A percentile compares a stretch with the other conserved stretches of the same genome.
Conservation (phyloP, 2,888 invertebrate species). For the Dicyrtomina minuta region DNA sequence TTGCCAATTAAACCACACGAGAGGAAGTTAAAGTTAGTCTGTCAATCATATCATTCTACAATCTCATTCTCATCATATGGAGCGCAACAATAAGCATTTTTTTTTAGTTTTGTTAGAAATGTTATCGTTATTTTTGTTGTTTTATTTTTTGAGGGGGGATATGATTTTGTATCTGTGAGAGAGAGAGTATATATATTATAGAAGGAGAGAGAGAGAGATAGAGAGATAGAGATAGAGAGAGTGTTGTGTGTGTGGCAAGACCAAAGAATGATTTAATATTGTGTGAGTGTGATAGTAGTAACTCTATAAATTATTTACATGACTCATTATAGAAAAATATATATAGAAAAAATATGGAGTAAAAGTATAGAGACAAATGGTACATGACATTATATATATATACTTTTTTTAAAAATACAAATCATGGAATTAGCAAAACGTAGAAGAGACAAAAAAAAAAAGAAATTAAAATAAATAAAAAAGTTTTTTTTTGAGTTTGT, state of each 20-base stretch:
- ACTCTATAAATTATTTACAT: not conserved
- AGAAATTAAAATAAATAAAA: not conserved
- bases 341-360: not conserved
- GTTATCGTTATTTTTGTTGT: too few relatives aligned
- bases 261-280: slow-evolving; percentile 24
- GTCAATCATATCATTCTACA: not conserved
- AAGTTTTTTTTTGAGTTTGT: not conserved
- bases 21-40: not conserved
- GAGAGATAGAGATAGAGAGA: slow-evolving; percentile 33
- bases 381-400: too few relatives aligned
- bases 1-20: not conserved
- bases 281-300: not conserved
- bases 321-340: not conserved
- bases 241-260: slow-evolving; percentile 36
- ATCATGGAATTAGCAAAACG: not conserved
- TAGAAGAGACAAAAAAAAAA: not conserved
- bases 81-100: too few relatives aligned
- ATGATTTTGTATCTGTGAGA: slow-evolving; percentile 23
- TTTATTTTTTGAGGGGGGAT: too few relatives aligned
- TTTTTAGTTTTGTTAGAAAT: too few relatives aligned
- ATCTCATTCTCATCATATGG: too few relatives aligned
- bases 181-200: slow-evolving; percentile 5
- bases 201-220: slow-evolving; percentile 31
- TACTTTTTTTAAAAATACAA: too few relatives aligned
- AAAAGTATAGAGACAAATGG: too few relatives aligned